Conservation (phyloP, 2,113 vertebrate genomes). For the Anseranas semipalmata region DNA sequence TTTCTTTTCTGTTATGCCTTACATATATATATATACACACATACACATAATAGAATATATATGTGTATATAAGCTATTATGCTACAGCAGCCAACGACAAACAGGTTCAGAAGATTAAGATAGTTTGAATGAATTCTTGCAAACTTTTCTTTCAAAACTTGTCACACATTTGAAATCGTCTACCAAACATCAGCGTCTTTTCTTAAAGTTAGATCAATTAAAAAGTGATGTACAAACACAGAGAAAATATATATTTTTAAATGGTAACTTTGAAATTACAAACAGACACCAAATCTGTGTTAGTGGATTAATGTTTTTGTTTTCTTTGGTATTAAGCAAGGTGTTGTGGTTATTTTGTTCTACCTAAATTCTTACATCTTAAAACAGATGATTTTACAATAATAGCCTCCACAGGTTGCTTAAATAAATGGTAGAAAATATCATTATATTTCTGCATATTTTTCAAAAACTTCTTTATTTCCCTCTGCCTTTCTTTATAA, state of each 20-base stretch:
- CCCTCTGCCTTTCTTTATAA: neutral
- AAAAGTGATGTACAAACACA: neutral
- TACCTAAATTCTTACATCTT: neutral
- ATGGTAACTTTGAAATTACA: neutral
- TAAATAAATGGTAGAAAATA: neutral
- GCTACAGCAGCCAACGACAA: neutral
- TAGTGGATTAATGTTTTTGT: neutral
- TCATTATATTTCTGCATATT: neutral
- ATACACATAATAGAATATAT: neutral
- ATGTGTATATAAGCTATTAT: neutral
- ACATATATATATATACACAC: neutral
- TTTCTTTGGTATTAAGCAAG: neutral
- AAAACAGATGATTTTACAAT: neutral
- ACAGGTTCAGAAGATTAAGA: neutral
- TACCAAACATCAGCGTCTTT: neutral
- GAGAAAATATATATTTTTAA: neutral
- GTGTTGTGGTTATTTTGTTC: neutral
- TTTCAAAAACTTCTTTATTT: neutral
- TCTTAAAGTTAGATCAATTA: neutral
- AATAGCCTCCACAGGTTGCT: neutral
- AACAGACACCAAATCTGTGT: neutral
- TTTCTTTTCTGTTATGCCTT: neutral
- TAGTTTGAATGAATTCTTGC: neutral
- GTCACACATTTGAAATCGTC: neutral
- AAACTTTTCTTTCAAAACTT: neutral